phyloP scores from a whole-genome alignment of 2,888 invertebrate genomes.

The Calameuta idolon region DNA sequence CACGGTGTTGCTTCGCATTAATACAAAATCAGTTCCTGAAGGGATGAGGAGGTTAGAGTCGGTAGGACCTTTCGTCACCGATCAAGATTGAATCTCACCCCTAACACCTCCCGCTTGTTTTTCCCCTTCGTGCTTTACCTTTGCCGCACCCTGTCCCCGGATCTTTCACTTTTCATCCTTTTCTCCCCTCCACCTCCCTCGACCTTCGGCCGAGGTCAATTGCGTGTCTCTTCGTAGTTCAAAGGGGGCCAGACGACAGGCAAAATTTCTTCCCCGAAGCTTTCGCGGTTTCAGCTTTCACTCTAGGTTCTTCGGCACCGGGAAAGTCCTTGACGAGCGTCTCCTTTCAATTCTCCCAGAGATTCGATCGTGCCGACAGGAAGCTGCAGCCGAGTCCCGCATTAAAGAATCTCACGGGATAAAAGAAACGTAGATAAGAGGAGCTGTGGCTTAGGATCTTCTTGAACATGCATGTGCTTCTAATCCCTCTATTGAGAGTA shows the following conservation, averaged over 20 bases:
- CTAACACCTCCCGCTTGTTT: neutral
- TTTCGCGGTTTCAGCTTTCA: too few species aligned
- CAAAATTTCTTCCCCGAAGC: conserved; percentile 2
- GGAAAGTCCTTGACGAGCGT: conserved; percentile 19
- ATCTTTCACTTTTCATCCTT: neutral
- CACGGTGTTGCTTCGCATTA: conserved; percentile 58
- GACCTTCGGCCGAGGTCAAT: neutral
- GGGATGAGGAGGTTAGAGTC: neutral
- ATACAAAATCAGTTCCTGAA: conserved; percentile 35
- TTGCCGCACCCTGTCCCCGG: neutral
- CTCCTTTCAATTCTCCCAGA: conserved; percentile 20
- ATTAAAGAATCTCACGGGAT: too few species aligned
- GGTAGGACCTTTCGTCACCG: conserved; percentile 33
- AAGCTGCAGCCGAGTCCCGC: too few species aligned
- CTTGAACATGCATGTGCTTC: too few species aligned
- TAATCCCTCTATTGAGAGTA: too few species aligned
- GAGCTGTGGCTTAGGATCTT: too few species aligned
- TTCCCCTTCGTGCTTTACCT: neutral
- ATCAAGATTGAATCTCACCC: conserved; percentile 31
- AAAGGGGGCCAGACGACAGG: too few species aligned
- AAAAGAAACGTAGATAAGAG: too few species aligned
- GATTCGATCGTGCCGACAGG: neutral
- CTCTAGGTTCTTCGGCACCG: conserved; percentile 5
- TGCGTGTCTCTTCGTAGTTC: neutral
- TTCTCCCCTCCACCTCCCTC: neutral